These are phyloP conservation scores for Pyxicephalus adspersus DNA, from an alignment of 2,113 vertebrate species.

Conservation along the genomic window DNA sequence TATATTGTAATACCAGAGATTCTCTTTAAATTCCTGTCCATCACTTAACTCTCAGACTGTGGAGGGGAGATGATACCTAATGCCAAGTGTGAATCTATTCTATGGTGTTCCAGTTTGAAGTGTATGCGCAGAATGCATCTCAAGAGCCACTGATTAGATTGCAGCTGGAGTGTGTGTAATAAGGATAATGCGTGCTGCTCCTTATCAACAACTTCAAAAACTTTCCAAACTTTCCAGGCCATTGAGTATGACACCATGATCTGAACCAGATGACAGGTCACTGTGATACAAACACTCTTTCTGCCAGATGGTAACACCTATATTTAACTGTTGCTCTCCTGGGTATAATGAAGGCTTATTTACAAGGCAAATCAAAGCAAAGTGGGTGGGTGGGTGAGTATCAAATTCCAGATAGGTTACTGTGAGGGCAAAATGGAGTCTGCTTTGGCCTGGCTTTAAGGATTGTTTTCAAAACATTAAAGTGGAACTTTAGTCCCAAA, in stretches of 20 bases:
- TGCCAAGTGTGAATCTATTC: conserved; percentile 24
- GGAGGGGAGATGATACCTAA: conserved; percentile 6
- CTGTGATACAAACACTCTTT: conserved; percentile 62
- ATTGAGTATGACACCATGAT: conserved; percentile 65
- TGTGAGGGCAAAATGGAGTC: too few species aligned
- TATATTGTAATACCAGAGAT: neutral
- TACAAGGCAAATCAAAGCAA: too few species aligned
- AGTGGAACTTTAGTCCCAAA: too few species aligned
- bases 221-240: conserved; percentile 65
- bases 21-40: conserved; percentile 4
- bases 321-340: conserved; percentile 38
- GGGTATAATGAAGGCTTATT: neutral
- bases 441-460: too few species aligned
- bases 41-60: neutral
- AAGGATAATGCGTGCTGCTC: conserved; percentile 64
- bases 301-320: conserved; percentile 53
- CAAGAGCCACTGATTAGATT: conserved; percentile 72
- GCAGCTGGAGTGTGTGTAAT: conserved; percentile 65
- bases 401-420: too few species aligned
- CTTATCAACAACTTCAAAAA: conserved; percentile 67
- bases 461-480: too few species aligned
- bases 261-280: conserved; percentile 68
- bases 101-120: conserved; percentile 57
- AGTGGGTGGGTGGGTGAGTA: too few species aligned
- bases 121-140: conserved; percentile 59